phyloP scores from a whole-genome alignment of 37 sponge, comb jelly and placozoan species.

The Ianthella basta region DNA sequence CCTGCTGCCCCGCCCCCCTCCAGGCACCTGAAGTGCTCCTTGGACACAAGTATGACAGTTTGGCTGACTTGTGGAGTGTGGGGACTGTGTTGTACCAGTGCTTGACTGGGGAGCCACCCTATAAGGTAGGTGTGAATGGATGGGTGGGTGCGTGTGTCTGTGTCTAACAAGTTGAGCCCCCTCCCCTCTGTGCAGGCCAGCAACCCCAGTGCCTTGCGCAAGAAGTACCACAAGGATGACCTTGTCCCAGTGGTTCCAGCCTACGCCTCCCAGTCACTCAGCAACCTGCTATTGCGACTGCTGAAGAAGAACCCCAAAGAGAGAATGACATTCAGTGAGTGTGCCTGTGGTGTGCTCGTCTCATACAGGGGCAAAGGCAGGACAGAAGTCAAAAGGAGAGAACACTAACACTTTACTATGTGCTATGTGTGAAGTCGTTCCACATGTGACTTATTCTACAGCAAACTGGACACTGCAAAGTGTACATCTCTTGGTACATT shows the following conservation, averaged over 20 bases:
- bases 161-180: background rate
- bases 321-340: constrained; percentile 63
- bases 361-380: background rate
- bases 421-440: background rate
- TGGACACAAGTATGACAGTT: constrained; percentile 78
- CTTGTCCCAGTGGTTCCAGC: constrained; percentile 76
- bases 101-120: constrained; percentile 89
- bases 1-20: too few species aligned
- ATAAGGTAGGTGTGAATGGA: constrained; percentile 55
- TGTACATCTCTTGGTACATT: too few species aligned
- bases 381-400: too few species aligned
- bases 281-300: constrained; percentile 59
- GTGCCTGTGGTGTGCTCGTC: background rate
- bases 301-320: constrained; percentile 79
- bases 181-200: constrained; percentile 47
- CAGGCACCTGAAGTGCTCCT: constrained; percentile 97
- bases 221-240: constrained; percentile 68
- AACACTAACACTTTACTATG: too few species aligned
- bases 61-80: constrained; percentile 95
- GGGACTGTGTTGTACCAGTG: constrained; percentile 97
- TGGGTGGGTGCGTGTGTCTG: background rate
- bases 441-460: too few species aligned
- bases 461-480: too few species aligned
- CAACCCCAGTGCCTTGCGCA: constrained; percentile 74
- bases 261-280: constrained; percentile 62